phyloP scores from a whole-genome alignment of 2,888 invertebrate species.

The Tachina lurida region DNA sequence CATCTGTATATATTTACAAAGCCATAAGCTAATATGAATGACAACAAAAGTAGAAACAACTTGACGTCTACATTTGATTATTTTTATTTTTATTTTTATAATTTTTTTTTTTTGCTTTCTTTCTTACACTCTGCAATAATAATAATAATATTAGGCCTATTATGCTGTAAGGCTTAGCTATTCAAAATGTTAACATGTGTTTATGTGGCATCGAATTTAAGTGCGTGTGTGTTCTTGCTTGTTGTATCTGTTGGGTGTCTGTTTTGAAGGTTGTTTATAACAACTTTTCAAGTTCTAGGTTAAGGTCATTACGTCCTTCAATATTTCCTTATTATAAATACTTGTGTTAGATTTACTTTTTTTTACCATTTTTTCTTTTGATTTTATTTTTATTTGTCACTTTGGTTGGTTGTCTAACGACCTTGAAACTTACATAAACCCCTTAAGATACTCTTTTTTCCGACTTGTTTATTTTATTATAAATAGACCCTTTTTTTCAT shows the following conservation, averaged over 20 bases:
- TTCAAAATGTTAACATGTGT: slow-evolving; percentile 15
- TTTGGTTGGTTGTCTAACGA: slow-evolving; percentile 4
- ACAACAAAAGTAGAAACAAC: slow-evolving; percentile 21
- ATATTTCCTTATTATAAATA: slow-evolving; percentile 46
- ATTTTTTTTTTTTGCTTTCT: not conserved
- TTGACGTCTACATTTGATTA: slow-evolving; percentile 43
- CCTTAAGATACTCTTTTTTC: slow-evolving; percentile 33
- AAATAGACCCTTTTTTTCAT: slow-evolving; percentile 54
- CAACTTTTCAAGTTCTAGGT: slow-evolving; percentile 65
- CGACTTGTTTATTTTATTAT: slow-evolving; percentile 38
- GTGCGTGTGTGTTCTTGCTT: not conserved
- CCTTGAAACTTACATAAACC: slow-evolving; percentile 62
- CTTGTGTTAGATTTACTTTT: slow-evolving; percentile 16
- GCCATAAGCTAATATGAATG: slow-evolving; percentile 9
- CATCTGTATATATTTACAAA: not conserved
- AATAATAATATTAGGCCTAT: slow-evolving; percentile 27
- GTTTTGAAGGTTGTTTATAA: slow-evolving; percentile 59
- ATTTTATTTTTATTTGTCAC: slow-evolving; percentile 36
- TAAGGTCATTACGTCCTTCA: slow-evolving; percentile 63
- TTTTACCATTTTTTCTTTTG: slow-evolving; percentile 8
- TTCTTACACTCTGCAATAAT: slow-evolving; percentile 7
- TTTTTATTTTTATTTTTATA: slow-evolving; percentile 15
- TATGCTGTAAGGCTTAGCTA: slow-evolving; percentile 41
- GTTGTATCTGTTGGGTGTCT: slow-evolving; percentile 14
- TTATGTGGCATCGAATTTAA: not conserved